Conservation (phyloP, 2,797 vertebrate species). For the Sciaenops ocellatus region DNA sequence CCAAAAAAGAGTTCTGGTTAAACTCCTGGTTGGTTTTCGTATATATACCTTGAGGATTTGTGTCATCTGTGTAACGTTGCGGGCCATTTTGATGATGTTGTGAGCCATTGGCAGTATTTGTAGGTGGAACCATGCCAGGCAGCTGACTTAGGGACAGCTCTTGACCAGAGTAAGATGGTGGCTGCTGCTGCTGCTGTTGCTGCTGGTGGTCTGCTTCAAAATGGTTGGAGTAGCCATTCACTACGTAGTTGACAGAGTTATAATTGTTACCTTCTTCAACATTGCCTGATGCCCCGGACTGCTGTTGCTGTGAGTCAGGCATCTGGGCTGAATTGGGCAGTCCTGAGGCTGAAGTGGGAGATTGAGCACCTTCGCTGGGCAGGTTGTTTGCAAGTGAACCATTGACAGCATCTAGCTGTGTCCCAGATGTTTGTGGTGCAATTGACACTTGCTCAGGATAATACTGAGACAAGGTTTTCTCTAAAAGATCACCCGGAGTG, state of each 20-base stretch:
- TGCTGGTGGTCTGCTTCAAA: constrained; percentile 84
- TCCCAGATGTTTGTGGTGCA: constrained; percentile 89
- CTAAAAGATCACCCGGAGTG: constrained; percentile 90
- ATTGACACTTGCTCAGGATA: constrained; percentile 94
- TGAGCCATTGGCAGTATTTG: constrained; percentile 81
- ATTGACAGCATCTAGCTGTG: constrained; percentile 88
- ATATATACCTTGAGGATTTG: constrained; percentile 85
- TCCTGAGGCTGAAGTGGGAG: constrained; percentile 93
- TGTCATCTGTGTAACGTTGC: constrained; percentile 82
- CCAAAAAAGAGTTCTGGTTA: constrained; percentile 85
- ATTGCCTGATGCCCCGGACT: constrained; percentile 77
- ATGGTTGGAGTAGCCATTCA: constrained; percentile 87
- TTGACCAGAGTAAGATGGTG: constrained; percentile 71
- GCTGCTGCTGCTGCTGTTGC: constrained; percentile 65
- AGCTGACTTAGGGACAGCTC: constrained; percentile 76
- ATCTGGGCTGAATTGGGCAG: constrained; percentile 88
- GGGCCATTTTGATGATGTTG: constrained; percentile 82
- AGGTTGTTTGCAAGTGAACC: constrained; percentile 87
- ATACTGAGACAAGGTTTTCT: constrained; percentile 94
- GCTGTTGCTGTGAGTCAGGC: constrained; percentile 89
- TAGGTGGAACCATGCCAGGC: constrained; percentile 81
- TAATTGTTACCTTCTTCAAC: constrained; percentile 83
- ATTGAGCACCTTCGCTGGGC: constrained; percentile 84
- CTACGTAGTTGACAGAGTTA: constrained; percentile 79
- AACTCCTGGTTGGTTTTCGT: constrained; percentile 85